Evolutionary conservation across 1,140 invertebrate genomes (phyloP).

Genomic region (Chlorops oryzae): DNA sequence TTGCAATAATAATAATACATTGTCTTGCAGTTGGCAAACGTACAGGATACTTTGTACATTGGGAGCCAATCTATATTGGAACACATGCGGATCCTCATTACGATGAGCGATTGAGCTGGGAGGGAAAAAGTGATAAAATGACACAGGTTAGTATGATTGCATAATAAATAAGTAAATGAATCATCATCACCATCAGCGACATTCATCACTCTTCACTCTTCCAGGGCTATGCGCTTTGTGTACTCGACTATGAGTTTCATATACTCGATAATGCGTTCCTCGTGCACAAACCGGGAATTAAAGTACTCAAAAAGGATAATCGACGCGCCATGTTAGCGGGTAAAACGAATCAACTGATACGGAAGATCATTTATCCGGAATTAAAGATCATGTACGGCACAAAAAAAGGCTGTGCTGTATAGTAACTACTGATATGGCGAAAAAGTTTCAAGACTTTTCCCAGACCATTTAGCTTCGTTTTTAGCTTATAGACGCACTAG

Average conservation of each 20-base stretch:
- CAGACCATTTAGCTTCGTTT: too few species aligned
- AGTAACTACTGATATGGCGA: conserved; percentile 50
- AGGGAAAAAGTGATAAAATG: conserved; percentile 90
- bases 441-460: conserved; percentile 31
- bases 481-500: too few species aligned
- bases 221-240: conserved; percentile 80
- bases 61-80: conserved; percentile 87
- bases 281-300: conserved; percentile 81
- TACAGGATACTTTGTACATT: conserved; percentile 70
- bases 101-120: conserved; percentile 81
- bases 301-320: conserved; percentile 69
- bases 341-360: conserved; percentile 73
- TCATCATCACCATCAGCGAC: conserved; percentile 9
- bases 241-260: conserved; percentile 82
- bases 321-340: conserved; percentile 66
- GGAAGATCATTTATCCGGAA: conserved; percentile 75
- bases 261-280: conserved; percentile 85
- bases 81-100: conserved; percentile 82
- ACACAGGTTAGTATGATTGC: conserved; percentile 63
- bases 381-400: conserved; percentile 75
- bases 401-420: conserved; percentile 74
- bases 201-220: too few species aligned
- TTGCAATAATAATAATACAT: rapidly evolving
- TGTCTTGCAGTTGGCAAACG: conserved; percentile 57
- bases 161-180: too few species aligned